Base-by-base conservation (phyloP, 2,888 invertebrate species). In the Blomia tropicalis region DNA sequence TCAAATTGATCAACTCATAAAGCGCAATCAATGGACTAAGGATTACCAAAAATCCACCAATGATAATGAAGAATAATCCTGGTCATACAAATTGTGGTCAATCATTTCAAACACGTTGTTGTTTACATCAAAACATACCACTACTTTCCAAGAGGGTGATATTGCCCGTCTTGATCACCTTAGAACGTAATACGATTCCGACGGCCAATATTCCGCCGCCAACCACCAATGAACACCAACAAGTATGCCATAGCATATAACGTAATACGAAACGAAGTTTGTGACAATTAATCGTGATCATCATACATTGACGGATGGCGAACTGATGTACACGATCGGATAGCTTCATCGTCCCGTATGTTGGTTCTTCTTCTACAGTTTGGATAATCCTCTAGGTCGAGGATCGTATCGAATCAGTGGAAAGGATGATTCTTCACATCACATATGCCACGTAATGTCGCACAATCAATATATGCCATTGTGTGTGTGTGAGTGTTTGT, bases 41-140 rank as follows among this genome's bases (percentile, higher is more conserved):
- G 51, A 47, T n/a, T 11, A 47, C 27, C 23, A 47, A n/a, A 27
- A 47, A 47, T 47, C 7, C n/a, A 14, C 51, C 51, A 11, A 47
- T 47, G 11, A 47, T n/a, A 7, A 47, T 47, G 51, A 47, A 47
- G 27, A 47, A 47, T 25, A 47, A n/a, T 11, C 51, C 51, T 47
- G 7, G n/a, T n/a, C n/a, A n/a, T n/a, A n/a, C n/a, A n/a, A n/a
- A n/a, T n/a, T n/a, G n/a, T n/a, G n/a, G n/a, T n/a, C n/a, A n/a
- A n/a, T n/a, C n/a, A n/a, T n/a, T n/a, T n/a, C n/a, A n/a, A n/a
- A n/a, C n/a, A n/a, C n/a, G n/a, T n/a, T n/a, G n/a, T n/a, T n/a
- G n/a, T n/a, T n/a, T n/a, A n/a, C n/a, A n/a, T n/a, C n/a, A n/a
- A n/a, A 11, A 14, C 51, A 25, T 47, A 47, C 51, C 51, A 19